Conservation (phyloP, 2,113 vertebrate genomes). For the Callipepla californica region DNA sequence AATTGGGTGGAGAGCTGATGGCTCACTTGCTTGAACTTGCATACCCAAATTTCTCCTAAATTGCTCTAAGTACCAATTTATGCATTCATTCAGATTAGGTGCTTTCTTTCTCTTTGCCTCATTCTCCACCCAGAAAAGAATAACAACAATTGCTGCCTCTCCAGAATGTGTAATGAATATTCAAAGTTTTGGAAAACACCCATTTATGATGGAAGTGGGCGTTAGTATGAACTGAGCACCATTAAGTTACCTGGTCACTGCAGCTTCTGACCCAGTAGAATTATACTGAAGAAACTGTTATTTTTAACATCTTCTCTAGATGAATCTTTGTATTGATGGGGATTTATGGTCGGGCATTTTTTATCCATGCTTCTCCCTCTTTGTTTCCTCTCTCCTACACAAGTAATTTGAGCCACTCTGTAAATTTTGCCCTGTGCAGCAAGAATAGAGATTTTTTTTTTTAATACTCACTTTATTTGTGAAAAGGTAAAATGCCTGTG, state of each 20-base stretch:
- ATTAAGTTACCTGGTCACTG: neutral
- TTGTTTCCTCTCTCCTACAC: neutral
- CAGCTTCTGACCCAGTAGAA: neutral
- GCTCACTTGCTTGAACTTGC: conserved; percentile 53
- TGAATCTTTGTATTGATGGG: neutral
- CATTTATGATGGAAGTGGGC: neutral
- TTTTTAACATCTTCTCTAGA: neutral
- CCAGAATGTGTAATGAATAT: conserved; percentile 10
- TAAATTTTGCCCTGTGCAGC: neutral
- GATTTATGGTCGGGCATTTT: neutral
- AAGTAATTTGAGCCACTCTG: neutral
- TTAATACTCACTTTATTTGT: neutral
- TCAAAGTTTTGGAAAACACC: conserved; percentile 11
- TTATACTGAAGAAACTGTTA: neutral
- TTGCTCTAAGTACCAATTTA: conserved; percentile 43
- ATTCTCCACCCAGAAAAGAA: neutral
- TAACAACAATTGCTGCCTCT: neutral
- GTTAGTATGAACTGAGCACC: neutral
- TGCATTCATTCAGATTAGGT: conserved; percentile 46
- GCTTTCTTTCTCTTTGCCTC: conserved; percentile 20
- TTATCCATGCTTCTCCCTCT: neutral
- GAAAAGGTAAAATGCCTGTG: neutral
- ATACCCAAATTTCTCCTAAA: conserved; percentile 25
- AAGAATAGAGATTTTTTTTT: neutral
- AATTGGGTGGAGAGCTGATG: conserved; percentile 2